Evolutionary conservation across 2,888 invertebrate genomes (phyloP).

Genomic region (Dryadula phaetusa): DNA sequence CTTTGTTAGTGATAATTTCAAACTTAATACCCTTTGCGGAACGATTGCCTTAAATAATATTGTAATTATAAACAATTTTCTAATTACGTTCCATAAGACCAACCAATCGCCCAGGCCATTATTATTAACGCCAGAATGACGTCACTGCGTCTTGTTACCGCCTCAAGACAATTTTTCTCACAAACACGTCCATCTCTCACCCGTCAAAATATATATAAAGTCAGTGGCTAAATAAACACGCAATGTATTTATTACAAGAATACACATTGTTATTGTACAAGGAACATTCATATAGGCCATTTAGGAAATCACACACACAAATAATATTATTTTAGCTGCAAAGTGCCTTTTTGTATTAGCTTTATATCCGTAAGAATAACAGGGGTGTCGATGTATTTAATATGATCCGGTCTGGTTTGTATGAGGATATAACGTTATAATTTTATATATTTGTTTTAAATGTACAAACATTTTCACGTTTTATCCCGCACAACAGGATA

Average conservation of each 20-base stretch:
- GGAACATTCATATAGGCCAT: conserved; percentile 42
- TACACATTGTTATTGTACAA: conserved; percentile 42
- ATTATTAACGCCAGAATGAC: neutral
- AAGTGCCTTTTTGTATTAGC: conserved; percentile 23
- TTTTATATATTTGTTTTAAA: too few species aligned
- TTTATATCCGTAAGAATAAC: conserved; percentile 11
- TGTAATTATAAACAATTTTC: too few species aligned
- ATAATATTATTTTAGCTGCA: conserved; percentile 33
- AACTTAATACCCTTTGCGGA: too few species aligned
- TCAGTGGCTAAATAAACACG: conserved; percentile 61
- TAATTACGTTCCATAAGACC: neutral
- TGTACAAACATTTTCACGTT: too few species aligned
- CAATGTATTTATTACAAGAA: conserved; percentile 61
- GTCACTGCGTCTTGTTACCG: neutral
- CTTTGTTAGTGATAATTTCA: too few species aligned
- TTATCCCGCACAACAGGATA: too few species aligned
- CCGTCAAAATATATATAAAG: conserved; percentile 58
- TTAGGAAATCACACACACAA: conserved; percentile 40
- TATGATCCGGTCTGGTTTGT: neutral
- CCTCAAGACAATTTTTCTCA: conserved; percentile 46
- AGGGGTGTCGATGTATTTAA: conserved; percentile 13
- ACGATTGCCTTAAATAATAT: too few species aligned
- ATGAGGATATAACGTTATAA: neutral
- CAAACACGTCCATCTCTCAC: conserved; percentile 60
- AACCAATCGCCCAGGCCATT: too few species aligned